These are phyloP conservation scores for Perca fluviatilis DNA, from an alignment of 2,113 vertebrate species.

Conservation along the genomic window DNA sequence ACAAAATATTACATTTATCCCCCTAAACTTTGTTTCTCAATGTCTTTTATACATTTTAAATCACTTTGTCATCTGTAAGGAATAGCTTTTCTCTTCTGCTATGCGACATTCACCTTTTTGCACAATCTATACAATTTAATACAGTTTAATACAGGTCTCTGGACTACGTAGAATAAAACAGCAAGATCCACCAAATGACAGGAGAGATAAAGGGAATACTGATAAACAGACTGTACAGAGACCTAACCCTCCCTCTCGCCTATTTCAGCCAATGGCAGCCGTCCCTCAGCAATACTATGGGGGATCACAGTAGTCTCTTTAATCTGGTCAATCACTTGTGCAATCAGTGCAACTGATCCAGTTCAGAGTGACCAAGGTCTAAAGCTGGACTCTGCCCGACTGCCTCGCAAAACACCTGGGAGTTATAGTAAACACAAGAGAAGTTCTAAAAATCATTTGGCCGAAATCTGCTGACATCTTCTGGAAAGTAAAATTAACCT, in stretches of 20 bases:
- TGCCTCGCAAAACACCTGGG: slow-evolving; percentile 43
- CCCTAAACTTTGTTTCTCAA: slow-evolving; percentile 83
- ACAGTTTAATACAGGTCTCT: slow-evolving; percentile 96
- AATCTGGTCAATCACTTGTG: slow-evolving; percentile 79
- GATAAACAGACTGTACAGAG: slow-evolving; percentile 94
- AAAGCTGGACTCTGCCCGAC: slow-evolving; percentile 70
- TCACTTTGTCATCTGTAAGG: slow-evolving; percentile 77
- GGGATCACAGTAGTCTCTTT: slow-evolving; percentile 73
- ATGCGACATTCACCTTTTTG: slow-evolving; percentile 92
- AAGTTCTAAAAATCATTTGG: slow-evolving; percentile 45
- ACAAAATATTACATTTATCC: slow-evolving; percentile 99
- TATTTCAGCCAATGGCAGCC: slow-evolving; percentile 60
- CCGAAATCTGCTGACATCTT: slow-evolving; percentile 47
- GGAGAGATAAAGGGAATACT: slow-evolving; percentile 90
- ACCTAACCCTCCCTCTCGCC: slow-evolving; percentile 72
- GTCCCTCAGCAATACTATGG: slow-evolving; percentile 47
- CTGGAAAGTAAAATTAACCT: slow-evolving; percentile 42
- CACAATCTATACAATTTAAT: slow-evolving; percentile 99
- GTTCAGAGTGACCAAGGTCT: slow-evolving; percentile 75
- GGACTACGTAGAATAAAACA: slow-evolving; percentile 87
- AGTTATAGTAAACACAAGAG: slow-evolving; percentile 66
- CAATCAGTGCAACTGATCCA: slow-evolving; percentile 81
- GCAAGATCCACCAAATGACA: slow-evolving; percentile 77
- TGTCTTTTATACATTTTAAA: slow-evolving; percentile 83
- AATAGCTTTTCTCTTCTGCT: slow-evolving; percentile 82